These are phyloP conservation scores for Limnephilus marmoratus DNA, from an alignment of 2,888 invertebrate species.

Conservation along the genomic window DNA sequence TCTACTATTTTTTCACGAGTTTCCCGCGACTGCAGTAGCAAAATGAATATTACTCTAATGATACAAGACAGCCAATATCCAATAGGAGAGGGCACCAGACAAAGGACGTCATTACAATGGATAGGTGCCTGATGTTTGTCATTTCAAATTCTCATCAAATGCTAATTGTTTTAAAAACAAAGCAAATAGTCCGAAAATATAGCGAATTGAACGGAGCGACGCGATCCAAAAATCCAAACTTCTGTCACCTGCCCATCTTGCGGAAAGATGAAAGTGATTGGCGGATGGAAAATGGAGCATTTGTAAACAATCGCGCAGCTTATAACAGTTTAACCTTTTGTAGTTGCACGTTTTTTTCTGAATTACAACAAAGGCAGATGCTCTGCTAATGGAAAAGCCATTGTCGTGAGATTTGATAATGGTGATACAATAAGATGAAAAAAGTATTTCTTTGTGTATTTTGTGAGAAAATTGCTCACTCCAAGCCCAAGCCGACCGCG, in stretches of 20 bases:
- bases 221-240: neutral
- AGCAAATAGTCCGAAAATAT: neutral
- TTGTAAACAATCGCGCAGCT: neutral
- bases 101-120: too few species aligned
- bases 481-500: too few species aligned
- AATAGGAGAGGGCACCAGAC: too few species aligned
- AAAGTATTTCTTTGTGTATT: neutral
- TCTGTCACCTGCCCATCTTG: neutral
- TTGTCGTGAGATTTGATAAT: neutral
- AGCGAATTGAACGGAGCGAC: constrained; percentile 3
- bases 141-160: neutral
- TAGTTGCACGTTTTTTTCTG: neutral
- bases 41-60: too few species aligned
- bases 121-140: neutral
- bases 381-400: neutral
- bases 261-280: constrained; percentile 45
- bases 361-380: neutral
- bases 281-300: neutral
- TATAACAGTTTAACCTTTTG: neutral
- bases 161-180: neutral
- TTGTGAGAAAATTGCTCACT: neutral
- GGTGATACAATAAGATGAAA: neutral
- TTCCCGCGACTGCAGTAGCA: too few species aligned
- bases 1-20: too few species aligned
- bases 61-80: too few species aligned